Base-by-base conservation (phyloP, 1,140 invertebrate genomes). In the Drosophila truncata region DNA sequence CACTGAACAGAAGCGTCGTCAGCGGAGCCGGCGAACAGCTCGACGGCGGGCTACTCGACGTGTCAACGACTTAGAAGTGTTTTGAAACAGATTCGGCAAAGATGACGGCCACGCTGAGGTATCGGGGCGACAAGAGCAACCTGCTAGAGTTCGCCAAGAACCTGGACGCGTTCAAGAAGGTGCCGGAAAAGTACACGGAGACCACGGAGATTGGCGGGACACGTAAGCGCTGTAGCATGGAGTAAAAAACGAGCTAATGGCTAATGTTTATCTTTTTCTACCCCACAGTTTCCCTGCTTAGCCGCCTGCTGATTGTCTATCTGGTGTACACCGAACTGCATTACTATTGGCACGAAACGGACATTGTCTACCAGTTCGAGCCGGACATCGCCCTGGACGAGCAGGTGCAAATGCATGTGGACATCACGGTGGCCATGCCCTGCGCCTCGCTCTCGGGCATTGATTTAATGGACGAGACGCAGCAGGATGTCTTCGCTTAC, bases 391-490 rank as follows among this genome's bases (percentile, higher is more conserved):
- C 98, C 63, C 95, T 97, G 92, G 95, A 98, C 91, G 96, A 96
- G 72, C 98, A 98, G 93, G 93, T 99, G 29, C 96, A 96, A 93
- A 97, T 99, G 80, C 98, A 99, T 93, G 95, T 99, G 50, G 98
- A 99, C 93, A 95, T 99, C 47, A 99, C 98, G 8, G 96, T 99
- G 16, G 98, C 98, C 27, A 99, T 98, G 97, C 96, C 96, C 66
- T 99, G 98, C 93, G 66, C 93, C 95, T 97, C 94, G 67, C 94
- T 99, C 7, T 92, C 91, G 61, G 98, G 98, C 61, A 97, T 98
- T 50, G 98, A 99, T 95, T 96, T 99, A 59, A 94, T 99, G 61
- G 98, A 99, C 94, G 96, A 97, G 11, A 99, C 98, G 2, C 97
- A 98, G 84, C 96, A 99, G 93, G 97, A 98, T 94, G 95, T 97